These are phyloP conservation scores for Lutraria lutraria DNA, from an alignment of 2,888 invertebrate genomes.

Conservation along the genomic window DNA sequence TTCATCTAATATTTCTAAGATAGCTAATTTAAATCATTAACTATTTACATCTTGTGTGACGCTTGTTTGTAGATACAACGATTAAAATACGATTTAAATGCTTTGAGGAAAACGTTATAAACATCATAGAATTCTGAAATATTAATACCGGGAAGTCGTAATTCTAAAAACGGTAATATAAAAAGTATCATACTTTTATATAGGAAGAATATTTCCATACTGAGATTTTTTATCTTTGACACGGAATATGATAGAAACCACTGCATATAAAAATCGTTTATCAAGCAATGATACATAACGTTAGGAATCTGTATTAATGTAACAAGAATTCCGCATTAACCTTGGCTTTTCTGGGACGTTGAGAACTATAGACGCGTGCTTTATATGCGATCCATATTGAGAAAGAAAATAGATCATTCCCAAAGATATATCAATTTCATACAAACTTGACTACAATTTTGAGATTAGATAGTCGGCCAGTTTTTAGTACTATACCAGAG, in stretches of 20 bases:
- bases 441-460: no score
- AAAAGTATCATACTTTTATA: not conserved
- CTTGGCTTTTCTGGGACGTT: not conserved
- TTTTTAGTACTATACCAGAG: no score
- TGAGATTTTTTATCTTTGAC: slow-evolving; percentile 7
- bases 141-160: not conserved
- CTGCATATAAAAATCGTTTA: slow-evolving; percentile 9
- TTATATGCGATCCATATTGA: not conserved
- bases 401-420: not conserved
- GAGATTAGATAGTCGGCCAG: no score
- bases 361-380: not conserved
- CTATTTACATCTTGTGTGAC: not conserved
- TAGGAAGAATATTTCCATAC: not conserved
- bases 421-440: not conserved
- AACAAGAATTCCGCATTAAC: not conserved
- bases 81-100: not conserved
- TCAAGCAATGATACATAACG: not conserved
- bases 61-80: not conserved
- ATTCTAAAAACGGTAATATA: not conserved
- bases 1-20: not conserved
- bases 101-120: not conserved
- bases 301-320: not conserved
- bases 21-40: not conserved
- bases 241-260: not conserved
- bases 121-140: not conserved